phyloP scores from a whole-genome alignment of 2,888 invertebrate genomes.

The Anagyrus pseudococci region DNA sequence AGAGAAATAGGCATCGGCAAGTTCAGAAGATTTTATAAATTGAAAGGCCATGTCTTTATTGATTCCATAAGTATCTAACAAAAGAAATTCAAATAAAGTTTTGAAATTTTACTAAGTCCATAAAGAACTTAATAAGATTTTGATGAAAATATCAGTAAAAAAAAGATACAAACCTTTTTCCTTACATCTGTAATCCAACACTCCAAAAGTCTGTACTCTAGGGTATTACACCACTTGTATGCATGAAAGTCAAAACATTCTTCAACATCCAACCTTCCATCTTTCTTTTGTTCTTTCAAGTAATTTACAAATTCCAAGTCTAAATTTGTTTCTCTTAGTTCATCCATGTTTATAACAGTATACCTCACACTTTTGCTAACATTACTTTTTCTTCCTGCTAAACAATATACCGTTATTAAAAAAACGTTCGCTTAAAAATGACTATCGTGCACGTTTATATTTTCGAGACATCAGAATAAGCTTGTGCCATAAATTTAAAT shows the following conservation, averaged over 20 bases:
- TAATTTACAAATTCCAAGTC: constrained; percentile 2
- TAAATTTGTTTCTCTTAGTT: not conserved
- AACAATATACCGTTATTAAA: too few relatives aligned
- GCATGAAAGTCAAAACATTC: constrained; percentile 40
- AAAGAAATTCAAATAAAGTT: constrained; percentile 60
- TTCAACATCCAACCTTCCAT: constrained; percentile 46
- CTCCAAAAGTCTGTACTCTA: constrained; percentile 65
- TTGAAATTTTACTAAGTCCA: constrained; percentile 41
- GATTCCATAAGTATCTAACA: constrained; percentile 77
- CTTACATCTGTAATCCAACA: constrained; percentile 67
- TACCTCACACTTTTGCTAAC: too few relatives aligned
- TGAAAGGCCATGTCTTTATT: constrained; percentile 74
- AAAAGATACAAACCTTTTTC: constrained; percentile 65
- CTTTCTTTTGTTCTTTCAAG: constrained; percentile 43
- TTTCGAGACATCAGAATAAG: too few relatives aligned
- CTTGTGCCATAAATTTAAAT: too few relatives aligned
- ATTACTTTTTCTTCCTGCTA: too few relatives aligned
- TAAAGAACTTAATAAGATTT: constrained; percentile 35
- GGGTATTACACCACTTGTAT: constrained; percentile 65
- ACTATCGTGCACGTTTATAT: too few relatives aligned
- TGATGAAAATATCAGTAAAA: not conserved
- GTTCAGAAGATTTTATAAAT: constrained; percentile 61
- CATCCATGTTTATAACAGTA: not conserved
- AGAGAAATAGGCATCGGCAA: constrained; percentile 45
- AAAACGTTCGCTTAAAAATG: too few relatives aligned